Evolutionary conservation across 2,797 vertebrate genomes (phyloP).

Genomic region (Phaenicophaeus curvirostris): DNA sequence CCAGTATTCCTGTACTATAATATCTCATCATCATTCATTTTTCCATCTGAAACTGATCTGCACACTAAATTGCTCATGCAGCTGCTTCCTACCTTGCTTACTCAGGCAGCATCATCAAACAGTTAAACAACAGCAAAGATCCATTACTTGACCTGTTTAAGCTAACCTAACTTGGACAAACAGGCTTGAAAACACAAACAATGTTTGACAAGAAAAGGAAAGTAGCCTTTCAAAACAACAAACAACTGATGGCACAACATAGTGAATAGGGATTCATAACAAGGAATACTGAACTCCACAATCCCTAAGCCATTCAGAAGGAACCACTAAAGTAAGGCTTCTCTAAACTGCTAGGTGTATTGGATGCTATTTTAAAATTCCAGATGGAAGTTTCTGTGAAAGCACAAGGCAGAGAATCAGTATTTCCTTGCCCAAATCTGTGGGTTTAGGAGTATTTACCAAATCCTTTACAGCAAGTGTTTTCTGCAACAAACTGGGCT

Average conservation of each 20-base stretch:
- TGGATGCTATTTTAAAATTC: not conserved
- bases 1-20: not conserved
- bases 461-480: not conserved
- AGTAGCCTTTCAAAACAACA: not conserved
- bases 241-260: not conserved
- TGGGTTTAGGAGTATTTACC: not conserved
- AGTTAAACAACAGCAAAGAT: not conserved
- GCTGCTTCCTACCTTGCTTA: not conserved
- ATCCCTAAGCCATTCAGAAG: not conserved
- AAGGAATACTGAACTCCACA: not conserved
- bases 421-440: not conserved
- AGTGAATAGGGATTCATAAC: not conserved
- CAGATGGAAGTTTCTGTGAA: not conserved
- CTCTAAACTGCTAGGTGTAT: not conserved
- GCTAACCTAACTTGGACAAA: not conserved
- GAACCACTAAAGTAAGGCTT: not conserved
- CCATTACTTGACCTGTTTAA: not conserved
- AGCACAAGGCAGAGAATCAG: not conserved
- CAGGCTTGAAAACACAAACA: not conserved
- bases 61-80: not conserved
- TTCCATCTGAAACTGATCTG: not conserved
- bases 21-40: not conserved
- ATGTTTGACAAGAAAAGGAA: not conserved
- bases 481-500: not conserved
- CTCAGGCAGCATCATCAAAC: not conserved